Evolutionary conservation across 2,797 vertebrate species (phyloP).

Genomic region (Vultur gryphus): DNA sequence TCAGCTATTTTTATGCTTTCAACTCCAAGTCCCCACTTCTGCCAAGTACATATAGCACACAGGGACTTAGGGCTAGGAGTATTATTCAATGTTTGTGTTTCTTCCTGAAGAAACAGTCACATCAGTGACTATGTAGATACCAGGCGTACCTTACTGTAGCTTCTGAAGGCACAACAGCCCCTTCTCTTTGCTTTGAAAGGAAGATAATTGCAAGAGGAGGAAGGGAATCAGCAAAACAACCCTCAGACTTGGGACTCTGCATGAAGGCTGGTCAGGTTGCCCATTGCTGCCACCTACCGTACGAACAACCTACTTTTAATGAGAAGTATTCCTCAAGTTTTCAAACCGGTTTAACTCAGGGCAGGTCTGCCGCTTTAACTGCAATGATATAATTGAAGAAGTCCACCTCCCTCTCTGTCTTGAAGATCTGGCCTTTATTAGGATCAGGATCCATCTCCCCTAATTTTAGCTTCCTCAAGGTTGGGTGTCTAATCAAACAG

Average conservation of each 20-base stretch:
- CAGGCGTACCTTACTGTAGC: not conserved
- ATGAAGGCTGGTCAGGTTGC: fast-evolving
- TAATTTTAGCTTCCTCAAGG: not conserved
- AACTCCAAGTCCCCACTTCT: not conserved
- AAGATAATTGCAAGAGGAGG: not conserved
- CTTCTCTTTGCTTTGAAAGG: not conserved
- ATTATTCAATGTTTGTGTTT: not conserved
- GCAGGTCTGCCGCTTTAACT: not conserved
- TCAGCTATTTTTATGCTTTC: not conserved
- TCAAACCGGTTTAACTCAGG: not conserved
- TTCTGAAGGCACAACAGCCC: not conserved
- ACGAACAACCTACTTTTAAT: not conserved
- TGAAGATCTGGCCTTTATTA: not conserved
- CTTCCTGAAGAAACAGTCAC: not conserved
- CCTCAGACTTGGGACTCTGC: not conserved
- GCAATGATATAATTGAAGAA: not conserved
- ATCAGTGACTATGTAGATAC: not conserved
- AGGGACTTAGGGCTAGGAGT: too few relatives aligned
- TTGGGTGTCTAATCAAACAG: not conserved
- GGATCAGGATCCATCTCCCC: not conserved
- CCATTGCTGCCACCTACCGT: not conserved
- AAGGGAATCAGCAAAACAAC: not conserved
- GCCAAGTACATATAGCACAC: not conserved
- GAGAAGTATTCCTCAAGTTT: not conserved
- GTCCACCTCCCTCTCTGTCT: not conserved